Conservation (phyloP, 1,140 invertebrate species). For the Holotrichia oblita region DNA sequence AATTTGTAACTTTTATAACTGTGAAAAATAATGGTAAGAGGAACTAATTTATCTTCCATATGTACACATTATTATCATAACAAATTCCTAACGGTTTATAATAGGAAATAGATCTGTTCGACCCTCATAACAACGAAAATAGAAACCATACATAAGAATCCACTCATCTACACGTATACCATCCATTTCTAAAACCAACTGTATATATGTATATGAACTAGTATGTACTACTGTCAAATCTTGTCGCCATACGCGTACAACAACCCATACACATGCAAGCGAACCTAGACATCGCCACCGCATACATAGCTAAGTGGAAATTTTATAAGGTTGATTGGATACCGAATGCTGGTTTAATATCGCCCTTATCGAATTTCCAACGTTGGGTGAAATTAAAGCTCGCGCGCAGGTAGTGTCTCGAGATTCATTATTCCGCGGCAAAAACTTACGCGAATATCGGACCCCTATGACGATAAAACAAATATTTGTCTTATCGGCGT, state of each 20-base stretch:
- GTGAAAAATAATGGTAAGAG: too few relatives aligned
- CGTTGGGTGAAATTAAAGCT: slow-evolving; percentile 1
- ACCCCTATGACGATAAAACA: not conserved
- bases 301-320: not conserved
- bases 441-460: slow-evolving; percentile 2
- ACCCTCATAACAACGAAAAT: slow-evolving; percentile 14
- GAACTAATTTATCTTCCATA: too few relatives aligned
- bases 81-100: slow-evolving; percentile 7
- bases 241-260: not conserved
- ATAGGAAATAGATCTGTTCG: not conserved
- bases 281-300: not conserved
- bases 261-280: not conserved
- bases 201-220: not conserved
- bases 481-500: slow-evolving; percentile 13
- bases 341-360: not conserved
- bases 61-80: not conserved
- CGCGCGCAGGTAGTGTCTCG: not conserved
- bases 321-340: not conserved
- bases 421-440: not conserved
- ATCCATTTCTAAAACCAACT: not conserved
- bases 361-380: slow-evolving; percentile 6
- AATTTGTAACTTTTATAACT: too few relatives aligned
- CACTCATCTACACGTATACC: not conserved
- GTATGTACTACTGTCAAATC: not conserved
- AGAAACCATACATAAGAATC: not conserved